Percentiles rank a stretch among this genome's conserved stretches.
phyloP scores from a whole-genome alignment of 2,797 vertebrate genomes.

The Apogon talboti region DNA sequence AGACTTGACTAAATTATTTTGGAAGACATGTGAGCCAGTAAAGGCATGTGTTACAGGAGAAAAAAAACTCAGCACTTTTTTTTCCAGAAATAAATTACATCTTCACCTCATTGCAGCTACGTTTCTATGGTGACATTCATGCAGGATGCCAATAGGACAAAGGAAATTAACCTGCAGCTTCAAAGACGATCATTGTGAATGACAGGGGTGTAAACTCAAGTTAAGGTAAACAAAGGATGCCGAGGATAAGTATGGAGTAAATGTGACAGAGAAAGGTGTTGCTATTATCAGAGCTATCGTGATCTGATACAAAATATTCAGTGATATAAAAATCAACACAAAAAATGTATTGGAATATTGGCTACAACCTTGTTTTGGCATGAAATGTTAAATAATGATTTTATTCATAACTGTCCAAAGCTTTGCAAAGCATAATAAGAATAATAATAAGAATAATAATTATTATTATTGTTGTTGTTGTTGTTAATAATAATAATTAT shows the following conservation, averaged over 20 bases:
- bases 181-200: slow-evolving; percentile 54
- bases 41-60: slow-evolving; percentile 46
- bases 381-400: background rate
- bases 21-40: slow-evolving; percentile 60
- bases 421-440: background rate
- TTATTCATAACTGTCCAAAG: background rate
- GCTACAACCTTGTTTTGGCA: background rate
- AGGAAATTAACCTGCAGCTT: slow-evolving; percentile 57
- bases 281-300: background rate
- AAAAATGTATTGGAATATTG: background rate
- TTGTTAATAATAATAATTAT: no score
- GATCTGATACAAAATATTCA: slow-evolving; percentile 12
- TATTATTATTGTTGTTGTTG: no score
- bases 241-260: slow-evolving; percentile 23
- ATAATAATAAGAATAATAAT: no score
- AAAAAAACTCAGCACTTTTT: slow-evolving; percentile 26
- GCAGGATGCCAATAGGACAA: slow-evolving; percentile 54
- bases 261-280: slow-evolving; percentile 20
- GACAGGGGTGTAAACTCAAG: slow-evolving; percentile 44
- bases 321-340: background rate
- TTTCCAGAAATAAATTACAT: slow-evolving; percentile 41
- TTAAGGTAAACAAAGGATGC: slow-evolving; percentile 56
- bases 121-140: slow-evolving; percentile 69
- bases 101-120: slow-evolving; percentile 37
- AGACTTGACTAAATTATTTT: slow-evolving; percentile 66